Evolutionary conservation across 2,797 vertebrate genomes (phyloP).

Genomic region (Acestrorhynchus altus): DNA sequence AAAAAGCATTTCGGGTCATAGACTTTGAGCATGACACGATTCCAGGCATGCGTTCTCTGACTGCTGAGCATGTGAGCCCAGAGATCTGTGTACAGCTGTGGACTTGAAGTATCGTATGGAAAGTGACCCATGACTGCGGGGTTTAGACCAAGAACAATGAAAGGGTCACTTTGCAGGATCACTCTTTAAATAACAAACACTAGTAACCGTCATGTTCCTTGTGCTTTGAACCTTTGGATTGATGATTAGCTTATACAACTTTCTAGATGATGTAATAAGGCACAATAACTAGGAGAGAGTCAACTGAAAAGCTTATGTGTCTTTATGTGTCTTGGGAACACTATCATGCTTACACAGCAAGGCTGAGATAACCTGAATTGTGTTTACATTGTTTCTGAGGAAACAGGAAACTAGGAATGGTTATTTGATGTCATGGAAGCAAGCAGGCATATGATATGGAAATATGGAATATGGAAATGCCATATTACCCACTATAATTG

Average conservation of each 20-base stretch:
- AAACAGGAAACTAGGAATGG: neutral
- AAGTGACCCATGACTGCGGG: neutral
- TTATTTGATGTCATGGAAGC: constrained; percentile 8
- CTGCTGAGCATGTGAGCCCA: neutral
- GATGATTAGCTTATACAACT: neutral
- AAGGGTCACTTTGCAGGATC: constrained; percentile 1
- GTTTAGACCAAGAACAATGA: neutral
- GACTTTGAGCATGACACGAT: constrained; percentile 38
- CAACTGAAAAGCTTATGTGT: neutral
- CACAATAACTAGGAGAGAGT: neutral
- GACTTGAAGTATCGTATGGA: neutral
- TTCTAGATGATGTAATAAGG: neutral
- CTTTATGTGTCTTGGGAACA: neutral
- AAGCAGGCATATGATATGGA: too few species aligned
- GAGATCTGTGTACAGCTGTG: neutral
- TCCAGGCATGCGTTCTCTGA: constrained; percentile 24
- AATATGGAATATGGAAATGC: neutral
- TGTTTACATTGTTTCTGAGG: constrained; percentile 19
- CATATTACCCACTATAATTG: neutral
- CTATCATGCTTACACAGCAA: constrained; percentile 3
- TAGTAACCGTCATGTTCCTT: neutral
- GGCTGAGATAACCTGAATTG: constrained; percentile 14
- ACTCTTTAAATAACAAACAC: neutral
- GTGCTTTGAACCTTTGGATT: neutral
- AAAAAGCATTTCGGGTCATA: constrained; percentile 36